Evolutionary conservation across 2,113 vertebrate species (phyloP).

Genomic region (Alaudala cheleensis): DNA sequence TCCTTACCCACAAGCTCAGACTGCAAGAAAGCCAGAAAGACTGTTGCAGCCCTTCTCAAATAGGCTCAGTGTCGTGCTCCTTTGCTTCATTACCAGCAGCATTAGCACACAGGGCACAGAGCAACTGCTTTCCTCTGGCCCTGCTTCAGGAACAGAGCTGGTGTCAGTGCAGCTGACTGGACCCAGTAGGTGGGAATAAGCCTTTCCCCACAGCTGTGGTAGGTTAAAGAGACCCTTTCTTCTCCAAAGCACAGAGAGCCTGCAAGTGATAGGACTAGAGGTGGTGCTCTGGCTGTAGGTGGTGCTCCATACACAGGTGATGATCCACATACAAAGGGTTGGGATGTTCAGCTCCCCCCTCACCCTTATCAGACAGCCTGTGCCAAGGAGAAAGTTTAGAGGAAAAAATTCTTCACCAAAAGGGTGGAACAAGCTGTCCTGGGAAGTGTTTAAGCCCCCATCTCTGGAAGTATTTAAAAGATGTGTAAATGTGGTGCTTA

Average conservation of each 20-base stretch:
- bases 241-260: not conserved
- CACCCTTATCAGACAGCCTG: not conserved
- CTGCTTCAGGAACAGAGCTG: not conserved
- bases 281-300: not conserved
- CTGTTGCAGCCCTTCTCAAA: not conserved
- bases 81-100: not conserved
- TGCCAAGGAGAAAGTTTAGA: not conserved
- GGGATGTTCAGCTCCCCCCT: not conserved
- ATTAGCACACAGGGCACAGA: not conserved
- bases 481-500: not conserved
- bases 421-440: not conserved
- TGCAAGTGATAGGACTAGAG: not conserved
- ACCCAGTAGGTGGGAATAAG: not conserved
- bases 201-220: not conserved
- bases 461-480: not conserved
- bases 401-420: not conserved
- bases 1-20: not conserved
- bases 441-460: not conserved
- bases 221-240: not conserved
- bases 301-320: rapidly evolving
- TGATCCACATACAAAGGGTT: not conserved
- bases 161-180: not conserved
- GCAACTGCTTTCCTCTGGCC: not conserved
- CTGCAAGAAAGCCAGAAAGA: not conserved
- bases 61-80: not conserved